Evolutionary conservation across 2,797 vertebrate species (phyloP).

Genomic region (Sebastes minor): DNA sequence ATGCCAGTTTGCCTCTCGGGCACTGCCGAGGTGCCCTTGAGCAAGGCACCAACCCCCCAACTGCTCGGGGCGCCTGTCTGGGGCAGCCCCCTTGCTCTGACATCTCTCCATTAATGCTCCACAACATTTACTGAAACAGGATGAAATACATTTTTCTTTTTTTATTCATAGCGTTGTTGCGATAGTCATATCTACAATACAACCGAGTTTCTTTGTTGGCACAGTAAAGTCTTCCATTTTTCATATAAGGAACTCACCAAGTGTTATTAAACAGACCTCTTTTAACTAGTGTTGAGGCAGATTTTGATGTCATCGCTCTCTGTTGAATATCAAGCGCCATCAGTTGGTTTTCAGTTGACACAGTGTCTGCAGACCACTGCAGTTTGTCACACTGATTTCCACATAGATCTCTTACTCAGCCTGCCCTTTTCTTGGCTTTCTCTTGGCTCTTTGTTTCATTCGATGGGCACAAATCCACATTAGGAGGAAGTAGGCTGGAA

Average conservation of each 20-base stretch:
- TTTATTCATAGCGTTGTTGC: not conserved
- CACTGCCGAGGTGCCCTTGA: no score
- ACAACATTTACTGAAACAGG: no score
- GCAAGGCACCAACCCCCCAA: no score
- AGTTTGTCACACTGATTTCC: not conserved
- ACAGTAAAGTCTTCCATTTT: constrained; percentile 1
- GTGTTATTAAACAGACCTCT: constrained; percentile 1
- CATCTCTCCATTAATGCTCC: no score
- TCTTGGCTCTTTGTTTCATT: constrained; percentile 9
- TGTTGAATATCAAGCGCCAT: not conserved
- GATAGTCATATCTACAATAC: not conserved
- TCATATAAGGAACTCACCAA: not conserved
- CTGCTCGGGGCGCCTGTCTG: no score
- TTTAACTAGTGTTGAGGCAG: constrained; percentile 1
- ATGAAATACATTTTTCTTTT: not conserved
- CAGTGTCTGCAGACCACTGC: not conserved
- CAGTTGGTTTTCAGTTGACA: constrained; percentile 4
- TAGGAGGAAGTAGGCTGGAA: constrained; percentile 7
- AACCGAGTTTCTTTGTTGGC: not conserved
- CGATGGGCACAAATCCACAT: not conserved
- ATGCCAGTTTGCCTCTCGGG: no score
- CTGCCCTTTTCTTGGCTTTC: not conserved
- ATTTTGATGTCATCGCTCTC: not conserved
- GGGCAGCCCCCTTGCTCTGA: no score
- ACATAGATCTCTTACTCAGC: not conserved